These are phyloP conservation scores for Sebastes nivosus DNA, from an alignment of 2,797 vertebrate genomes.

Conservation along the genomic window DNA sequence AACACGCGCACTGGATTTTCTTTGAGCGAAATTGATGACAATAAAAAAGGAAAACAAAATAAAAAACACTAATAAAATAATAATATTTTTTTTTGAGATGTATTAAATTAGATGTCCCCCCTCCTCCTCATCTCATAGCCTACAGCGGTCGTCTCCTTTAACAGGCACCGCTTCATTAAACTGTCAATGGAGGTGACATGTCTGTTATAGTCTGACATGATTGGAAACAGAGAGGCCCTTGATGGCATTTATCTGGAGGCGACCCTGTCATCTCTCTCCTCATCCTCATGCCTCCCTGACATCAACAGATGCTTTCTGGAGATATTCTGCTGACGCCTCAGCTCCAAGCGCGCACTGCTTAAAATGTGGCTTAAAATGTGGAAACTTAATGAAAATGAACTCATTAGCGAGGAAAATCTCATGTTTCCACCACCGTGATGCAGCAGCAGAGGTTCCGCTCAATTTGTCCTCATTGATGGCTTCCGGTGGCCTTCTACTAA, in stretches of 20 bases:
- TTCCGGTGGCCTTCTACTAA: constrained; percentile 2
- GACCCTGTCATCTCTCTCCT: constrained; percentile 69
- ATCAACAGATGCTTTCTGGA: constrained; percentile 61
- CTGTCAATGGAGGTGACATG: constrained; percentile 77
- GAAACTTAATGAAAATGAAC: neutral
- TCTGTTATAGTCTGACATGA: constrained; percentile 77
- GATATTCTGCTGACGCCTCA: constrained; percentile 16
- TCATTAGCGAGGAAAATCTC: neutral
- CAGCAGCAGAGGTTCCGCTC: neutral
- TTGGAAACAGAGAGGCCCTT: constrained; percentile 75
- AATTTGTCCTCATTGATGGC: neutral
- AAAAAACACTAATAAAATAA: neutral
- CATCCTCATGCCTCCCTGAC: constrained; percentile 41
- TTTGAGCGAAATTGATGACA: constrained; percentile 6
- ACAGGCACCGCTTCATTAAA: constrained; percentile 71
- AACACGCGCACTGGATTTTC: neutral
- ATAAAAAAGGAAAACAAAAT: neutral
- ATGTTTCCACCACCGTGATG: neutral
- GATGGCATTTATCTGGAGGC: constrained; percentile 79
- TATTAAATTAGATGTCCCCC: neutral
- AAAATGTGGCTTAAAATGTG: neutral
- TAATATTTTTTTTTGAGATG: neutral
- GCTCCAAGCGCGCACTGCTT: neutral
- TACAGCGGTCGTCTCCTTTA: constrained; percentile 27
- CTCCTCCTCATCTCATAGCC: neutral